phyloP scores from a whole-genome alignment of 2,113 vertebrate genomes.

The Okapia johnstoni region DNA sequence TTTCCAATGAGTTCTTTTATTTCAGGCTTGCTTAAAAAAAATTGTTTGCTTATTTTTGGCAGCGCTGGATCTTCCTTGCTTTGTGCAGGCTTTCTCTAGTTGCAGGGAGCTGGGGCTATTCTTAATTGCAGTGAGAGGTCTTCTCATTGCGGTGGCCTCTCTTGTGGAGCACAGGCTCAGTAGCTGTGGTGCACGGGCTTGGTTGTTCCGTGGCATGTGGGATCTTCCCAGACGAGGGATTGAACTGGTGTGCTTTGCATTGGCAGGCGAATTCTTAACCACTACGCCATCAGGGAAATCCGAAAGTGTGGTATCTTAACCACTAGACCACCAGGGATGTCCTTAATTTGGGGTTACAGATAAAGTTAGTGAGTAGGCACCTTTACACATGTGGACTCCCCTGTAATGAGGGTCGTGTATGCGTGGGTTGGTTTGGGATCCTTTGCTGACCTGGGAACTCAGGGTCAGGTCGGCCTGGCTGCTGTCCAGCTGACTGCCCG shows the following conservation, averaged over 20 bases:
- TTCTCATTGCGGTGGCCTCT: neutral
- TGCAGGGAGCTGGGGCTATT: neutral
- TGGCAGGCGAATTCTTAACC: neutral
- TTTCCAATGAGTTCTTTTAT: neutral
- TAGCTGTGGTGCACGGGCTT: neutral
- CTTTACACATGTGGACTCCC: neutral
- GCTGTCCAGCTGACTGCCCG: neutral
- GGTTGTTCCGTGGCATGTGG: neutral
- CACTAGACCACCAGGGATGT: neutral
- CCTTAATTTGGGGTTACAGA: neutral
- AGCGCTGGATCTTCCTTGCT: neutral
- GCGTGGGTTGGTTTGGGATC: neutral
- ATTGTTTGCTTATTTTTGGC: neutral
- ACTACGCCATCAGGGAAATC: neutral
- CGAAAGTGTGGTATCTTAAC: neutral
- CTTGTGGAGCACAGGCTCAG: neutral
- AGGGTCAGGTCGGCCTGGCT: neutral
- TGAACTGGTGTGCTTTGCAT: neutral
- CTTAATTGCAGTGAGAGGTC: neutral
- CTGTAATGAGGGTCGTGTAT: neutral
- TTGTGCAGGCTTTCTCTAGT: neutral
- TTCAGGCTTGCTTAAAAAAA: neutral
- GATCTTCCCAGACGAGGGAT: neutral
- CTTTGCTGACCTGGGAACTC: neutral
- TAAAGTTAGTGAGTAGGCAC: neutral